Evolutionary conservation across 92 coral and sea anemone species (phyloP).

Genomic region (Porites evermanni): DNA sequence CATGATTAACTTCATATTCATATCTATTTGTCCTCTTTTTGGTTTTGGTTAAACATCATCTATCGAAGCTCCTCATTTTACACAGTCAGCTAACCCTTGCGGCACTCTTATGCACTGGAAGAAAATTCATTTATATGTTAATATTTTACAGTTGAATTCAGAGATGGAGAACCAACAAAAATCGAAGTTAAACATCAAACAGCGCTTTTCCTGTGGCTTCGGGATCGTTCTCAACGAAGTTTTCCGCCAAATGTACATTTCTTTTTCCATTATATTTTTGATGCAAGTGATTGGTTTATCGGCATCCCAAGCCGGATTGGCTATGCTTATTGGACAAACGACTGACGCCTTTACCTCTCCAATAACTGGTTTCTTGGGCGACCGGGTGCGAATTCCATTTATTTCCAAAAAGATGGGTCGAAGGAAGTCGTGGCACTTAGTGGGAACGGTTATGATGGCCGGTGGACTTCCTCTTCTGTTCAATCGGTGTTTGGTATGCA

Average conservation of each 20-base stretch:
- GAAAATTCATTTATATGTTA: constrained; percentile 28
- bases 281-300: constrained; percentile 68
- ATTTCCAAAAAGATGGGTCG: constrained; percentile 57
- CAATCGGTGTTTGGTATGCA: constrained; percentile 62
- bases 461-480: constrained; percentile 54
- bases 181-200: neutral
- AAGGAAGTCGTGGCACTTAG: constrained; percentile 71
- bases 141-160: constrained; percentile 16
- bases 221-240: constrained; percentile 76
- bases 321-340: constrained; percentile 63
- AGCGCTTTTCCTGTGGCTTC: constrained; percentile 60
- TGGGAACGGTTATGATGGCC: constrained; percentile 58
- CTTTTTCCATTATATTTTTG: constrained; percentile 56
- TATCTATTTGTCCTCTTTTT: too few relatives aligned
- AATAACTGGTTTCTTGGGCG: constrained; percentile 58
- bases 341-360: constrained; percentile 62
- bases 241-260: constrained; percentile 37
- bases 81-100: too few relatives aligned
- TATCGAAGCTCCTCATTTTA: too few relatives aligned
- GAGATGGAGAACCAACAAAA: neutral
- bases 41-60: too few relatives aligned
- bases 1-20: too few relatives aligned
- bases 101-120: too few relatives aligned
- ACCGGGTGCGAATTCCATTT: constrained; percentile 52
- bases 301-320: constrained; percentile 57